These are phyloP conservation scores for Melikaiella ostensackeni DNA, from an alignment of 2,888 invertebrate species.

Conservation along the genomic window DNA sequence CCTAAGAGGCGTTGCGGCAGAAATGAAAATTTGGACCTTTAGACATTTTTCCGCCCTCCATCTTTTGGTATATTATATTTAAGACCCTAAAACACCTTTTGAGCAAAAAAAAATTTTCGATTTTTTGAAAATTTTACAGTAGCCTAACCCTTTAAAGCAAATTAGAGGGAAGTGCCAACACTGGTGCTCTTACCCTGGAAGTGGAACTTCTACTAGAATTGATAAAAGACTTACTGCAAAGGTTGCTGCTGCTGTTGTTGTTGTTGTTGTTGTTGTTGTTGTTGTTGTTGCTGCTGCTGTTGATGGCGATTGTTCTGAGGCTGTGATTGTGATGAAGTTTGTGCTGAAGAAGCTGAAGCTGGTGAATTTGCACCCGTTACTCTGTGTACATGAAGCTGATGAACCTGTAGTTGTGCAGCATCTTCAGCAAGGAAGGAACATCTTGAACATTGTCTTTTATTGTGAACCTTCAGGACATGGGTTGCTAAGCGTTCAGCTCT, in stretches of 20 bases:
- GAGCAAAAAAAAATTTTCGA: too few species aligned
- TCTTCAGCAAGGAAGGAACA: constrained; percentile 93
- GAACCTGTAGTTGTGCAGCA: constrained; percentile 86
- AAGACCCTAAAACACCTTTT: too few species aligned
- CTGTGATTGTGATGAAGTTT: constrained; percentile 48
- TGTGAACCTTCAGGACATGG: constrained; percentile 94
- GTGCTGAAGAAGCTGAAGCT: constrained; percentile 51
- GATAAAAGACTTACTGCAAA: constrained; percentile 61
- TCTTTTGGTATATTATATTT: too few species aligned
- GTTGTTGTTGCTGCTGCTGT: constrained; percentile 54
- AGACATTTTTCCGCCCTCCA: too few species aligned
- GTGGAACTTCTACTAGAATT: too few species aligned
- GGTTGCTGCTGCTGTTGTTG: constrained; percentile 56
- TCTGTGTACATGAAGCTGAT: constrained; percentile 80
- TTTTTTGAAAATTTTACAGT: too few species aligned
- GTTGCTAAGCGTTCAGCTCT: constrained; percentile 93
- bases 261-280: constrained; percentile 40
- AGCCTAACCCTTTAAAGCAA: too few species aligned
- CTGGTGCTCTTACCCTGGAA: too few species aligned
- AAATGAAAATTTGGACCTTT: too few species aligned
- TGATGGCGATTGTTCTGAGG: constrained; percentile 57
- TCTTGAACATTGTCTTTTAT: constrained; percentile 92
- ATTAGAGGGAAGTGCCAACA: too few species aligned
- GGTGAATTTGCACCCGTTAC: constrained; percentile 65
- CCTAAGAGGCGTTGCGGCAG: too few species aligned